Evolutionary conservation across 2,888 invertebrate species (phyloP).

Genomic region (Sipha maydis): DNA sequence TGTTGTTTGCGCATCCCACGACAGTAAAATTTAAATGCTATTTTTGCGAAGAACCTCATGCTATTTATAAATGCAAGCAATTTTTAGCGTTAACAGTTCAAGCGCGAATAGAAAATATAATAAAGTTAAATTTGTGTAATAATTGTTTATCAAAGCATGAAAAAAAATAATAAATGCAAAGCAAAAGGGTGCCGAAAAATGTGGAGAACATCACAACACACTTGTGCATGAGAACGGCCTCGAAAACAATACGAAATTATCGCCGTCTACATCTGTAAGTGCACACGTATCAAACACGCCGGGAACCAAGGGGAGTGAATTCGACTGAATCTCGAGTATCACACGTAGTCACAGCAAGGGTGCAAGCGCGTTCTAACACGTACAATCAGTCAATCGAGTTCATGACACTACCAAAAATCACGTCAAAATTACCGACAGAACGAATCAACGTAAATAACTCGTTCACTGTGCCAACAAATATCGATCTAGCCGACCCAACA

Average conservation of each 20-base stretch:
- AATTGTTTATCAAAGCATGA: neutral
- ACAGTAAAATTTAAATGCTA: neutral
- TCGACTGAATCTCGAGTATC: no score
- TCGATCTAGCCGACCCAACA: no score
- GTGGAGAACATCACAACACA: neutral
- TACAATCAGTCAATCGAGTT: no score
- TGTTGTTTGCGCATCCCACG: neutral
- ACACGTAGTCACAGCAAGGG: no score
- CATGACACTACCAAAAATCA: no score
- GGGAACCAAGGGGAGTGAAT: neutral
- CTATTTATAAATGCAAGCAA: neutral
- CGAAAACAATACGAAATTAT: neutral
- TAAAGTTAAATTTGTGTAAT: neutral
- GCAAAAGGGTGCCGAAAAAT: constrained; percentile 4
- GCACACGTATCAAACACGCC: neutral
- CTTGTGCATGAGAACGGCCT: neutral
- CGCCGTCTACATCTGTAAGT: neutral
- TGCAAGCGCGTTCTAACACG: no score
- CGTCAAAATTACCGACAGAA: no score
- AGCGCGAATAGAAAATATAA: neutral
- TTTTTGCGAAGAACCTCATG: neutral
- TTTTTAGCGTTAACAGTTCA: neutral
- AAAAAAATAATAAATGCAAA: neutral
- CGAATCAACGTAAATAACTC: no score
- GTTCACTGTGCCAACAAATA: no score